A percentile compares a stretch with the other conserved stretches of the same genome.
Conservation (phyloP, 2,113 vertebrate species). For the Prionailurus bengalensis region DNA sequence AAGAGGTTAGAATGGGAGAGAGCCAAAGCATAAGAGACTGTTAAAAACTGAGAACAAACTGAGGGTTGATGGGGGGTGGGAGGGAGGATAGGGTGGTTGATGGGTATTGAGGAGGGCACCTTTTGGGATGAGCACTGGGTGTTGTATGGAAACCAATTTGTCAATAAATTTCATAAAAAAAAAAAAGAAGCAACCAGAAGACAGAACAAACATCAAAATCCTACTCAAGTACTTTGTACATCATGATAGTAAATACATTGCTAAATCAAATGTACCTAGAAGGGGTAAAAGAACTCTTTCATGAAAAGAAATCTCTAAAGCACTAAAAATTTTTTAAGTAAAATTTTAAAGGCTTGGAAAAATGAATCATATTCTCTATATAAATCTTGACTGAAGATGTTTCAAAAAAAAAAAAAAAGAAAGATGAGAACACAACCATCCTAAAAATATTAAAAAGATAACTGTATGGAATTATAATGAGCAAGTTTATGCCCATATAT, state of each 20-base stretch:
- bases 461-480: not conserved
- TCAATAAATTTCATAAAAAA: too few species aligned
- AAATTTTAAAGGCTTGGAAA: not conserved
- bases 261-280: not conserved
- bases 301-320: not conserved
- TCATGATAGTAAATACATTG: not conserved
- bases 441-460: not conserved
- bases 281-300: not conserved
- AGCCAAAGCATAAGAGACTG: too few species aligned
- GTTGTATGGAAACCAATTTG: too few species aligned
- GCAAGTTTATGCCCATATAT: not conserved
- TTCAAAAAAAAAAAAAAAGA: not conserved
- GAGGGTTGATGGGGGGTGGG: too few species aligned
- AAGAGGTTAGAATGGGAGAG: too few species aligned
- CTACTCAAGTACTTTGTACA: conserved; percentile 5
- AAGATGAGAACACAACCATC: not conserved
- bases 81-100: too few species aligned
- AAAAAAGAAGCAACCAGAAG: not conserved
- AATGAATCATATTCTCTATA: not conserved
- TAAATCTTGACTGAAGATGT: not conserved
- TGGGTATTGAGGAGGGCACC: too few species aligned
- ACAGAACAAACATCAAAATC: conserved; percentile 28
- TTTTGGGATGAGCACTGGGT: too few species aligned
- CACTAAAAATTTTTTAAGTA: not conserved
- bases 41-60: too few species aligned